These are phyloP conservation scores for Apodemus agrarius DNA, from an alignment of 2,797 vertebrate species.

Conservation along the genomic window DNA sequence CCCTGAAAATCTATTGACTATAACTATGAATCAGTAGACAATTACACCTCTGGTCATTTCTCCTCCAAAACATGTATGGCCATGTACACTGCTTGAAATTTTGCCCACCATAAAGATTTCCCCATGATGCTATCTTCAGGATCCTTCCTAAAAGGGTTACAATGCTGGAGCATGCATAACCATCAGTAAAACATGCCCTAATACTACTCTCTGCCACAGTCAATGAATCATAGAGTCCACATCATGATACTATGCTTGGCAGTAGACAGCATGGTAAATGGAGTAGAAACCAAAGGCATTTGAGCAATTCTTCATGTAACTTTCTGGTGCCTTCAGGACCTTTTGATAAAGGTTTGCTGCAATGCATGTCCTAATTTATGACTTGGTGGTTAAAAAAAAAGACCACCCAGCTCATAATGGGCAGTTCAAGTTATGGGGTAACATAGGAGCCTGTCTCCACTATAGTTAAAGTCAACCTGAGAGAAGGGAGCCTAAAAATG, in stretches of 20 bases:
- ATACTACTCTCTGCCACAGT: background rate
- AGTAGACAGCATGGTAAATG: background rate
- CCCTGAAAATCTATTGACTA: background rate
- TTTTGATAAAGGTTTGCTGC: background rate
- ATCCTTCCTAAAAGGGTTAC: background rate
- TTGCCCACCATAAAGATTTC: background rate
- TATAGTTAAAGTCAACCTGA: background rate
- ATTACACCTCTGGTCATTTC: background rate
- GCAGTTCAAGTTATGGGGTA: background rate
- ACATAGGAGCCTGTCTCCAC: background rate
- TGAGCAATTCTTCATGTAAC: background rate
- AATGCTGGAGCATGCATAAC: background rate
- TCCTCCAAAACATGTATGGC: background rate
- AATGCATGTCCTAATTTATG: background rate
- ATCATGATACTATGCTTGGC: background rate
- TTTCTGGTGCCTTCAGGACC: background rate
- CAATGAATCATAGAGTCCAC: background rate
- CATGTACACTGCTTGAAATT: background rate
- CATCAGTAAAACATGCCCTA: background rate
- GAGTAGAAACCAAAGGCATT: background rate
- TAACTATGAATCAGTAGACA: background rate
- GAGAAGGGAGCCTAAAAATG: background rate
- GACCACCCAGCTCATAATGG: background rate
- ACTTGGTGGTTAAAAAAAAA: background rate
- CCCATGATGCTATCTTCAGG: background rate